phyloP scores from a whole-genome alignment of 1,140 invertebrate species.

The Augochlora pura region DNA sequence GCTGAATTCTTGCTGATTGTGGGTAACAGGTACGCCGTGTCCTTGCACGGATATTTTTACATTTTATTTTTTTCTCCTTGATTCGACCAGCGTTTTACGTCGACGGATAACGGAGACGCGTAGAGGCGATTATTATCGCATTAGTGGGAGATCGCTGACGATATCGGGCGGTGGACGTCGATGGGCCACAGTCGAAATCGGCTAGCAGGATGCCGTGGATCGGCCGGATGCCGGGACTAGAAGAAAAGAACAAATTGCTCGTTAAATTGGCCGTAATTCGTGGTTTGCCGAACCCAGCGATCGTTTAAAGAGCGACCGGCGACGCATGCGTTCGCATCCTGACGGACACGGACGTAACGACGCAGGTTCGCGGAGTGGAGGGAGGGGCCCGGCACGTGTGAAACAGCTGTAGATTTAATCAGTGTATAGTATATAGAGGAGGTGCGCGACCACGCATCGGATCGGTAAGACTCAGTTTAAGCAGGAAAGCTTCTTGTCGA shows the following conservation, averaged over 20 bases:
- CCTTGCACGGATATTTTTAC: too few species aligned
- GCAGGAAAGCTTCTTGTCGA: background rate
- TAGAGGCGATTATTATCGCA: too few species aligned
- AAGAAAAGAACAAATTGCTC: constrained; percentile 20
- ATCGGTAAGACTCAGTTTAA: background rate
- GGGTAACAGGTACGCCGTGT: too few species aligned
- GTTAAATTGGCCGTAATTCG: constrained; percentile 45
- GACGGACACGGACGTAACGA: constrained; percentile 4
- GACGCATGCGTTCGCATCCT: constrained; percentile 52
- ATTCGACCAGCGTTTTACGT: too few species aligned
- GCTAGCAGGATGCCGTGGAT: background rate
- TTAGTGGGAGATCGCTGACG: background rate
- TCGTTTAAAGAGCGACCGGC: constrained; percentile 24
- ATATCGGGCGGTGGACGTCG: background rate
- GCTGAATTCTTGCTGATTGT: too few species aligned
- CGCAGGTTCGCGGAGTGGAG: constrained; percentile 10
- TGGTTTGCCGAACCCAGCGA: constrained; percentile 22
- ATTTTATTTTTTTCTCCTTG: too few species aligned
- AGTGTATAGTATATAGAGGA: constrained; percentile 20
- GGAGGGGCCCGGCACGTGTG: constrained; percentile 37
- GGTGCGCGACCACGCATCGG: constrained; percentile 17
- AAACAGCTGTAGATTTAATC: constrained; percentile 56
- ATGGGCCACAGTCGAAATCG: background rate
- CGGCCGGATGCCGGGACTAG: background rate
- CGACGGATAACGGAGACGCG: too few species aligned